Evolutionary conservation across 2,888 invertebrate genomes (phyloP).

Genomic region (Polydrusus tereticollis): DNA sequence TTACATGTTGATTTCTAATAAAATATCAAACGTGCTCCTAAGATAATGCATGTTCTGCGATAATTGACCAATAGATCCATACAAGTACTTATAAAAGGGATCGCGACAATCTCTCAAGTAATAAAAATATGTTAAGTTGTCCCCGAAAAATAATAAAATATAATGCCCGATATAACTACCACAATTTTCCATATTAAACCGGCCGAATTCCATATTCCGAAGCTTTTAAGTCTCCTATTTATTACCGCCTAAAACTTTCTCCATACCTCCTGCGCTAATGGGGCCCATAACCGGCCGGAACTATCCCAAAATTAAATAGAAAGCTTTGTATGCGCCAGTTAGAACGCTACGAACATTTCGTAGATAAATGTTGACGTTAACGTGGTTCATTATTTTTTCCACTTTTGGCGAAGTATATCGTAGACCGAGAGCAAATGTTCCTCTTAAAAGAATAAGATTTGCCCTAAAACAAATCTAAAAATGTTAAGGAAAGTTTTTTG

Average conservation of each 20-base stretch:
- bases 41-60: too few species aligned
- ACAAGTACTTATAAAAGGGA: not conserved
- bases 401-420: constrained; percentile 8
- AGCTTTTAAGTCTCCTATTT: constrained; percentile 45
- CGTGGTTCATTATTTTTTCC: constrained; percentile 45
- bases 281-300: constrained; percentile 41
- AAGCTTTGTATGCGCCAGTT: constrained; percentile 49
- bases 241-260: constrained; percentile 35
- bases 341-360: constrained; percentile 37
- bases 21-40: too few species aligned
- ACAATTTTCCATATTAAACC: constrained; percentile 24
- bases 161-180: not conserved
- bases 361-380: constrained; percentile 49
- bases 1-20: too few species aligned
- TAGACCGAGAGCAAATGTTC: constrained; percentile 27
- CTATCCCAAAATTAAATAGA: constrained; percentile 49
- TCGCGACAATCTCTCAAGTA: not conserved
- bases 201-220: constrained; percentile 34
- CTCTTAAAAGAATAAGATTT: too few species aligned
- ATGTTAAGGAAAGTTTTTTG: too few species aligned
- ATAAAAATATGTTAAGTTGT: not conserved
- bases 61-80: too few species aligned
- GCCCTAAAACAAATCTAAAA: too few species aligned
- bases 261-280: constrained; percentile 41
- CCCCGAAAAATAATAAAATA: not conserved